These are phyloP conservation scores for Choloepus didactylus DNA, from an alignment of 2,797 vertebrate species.

Conservation along the genomic window DNA sequence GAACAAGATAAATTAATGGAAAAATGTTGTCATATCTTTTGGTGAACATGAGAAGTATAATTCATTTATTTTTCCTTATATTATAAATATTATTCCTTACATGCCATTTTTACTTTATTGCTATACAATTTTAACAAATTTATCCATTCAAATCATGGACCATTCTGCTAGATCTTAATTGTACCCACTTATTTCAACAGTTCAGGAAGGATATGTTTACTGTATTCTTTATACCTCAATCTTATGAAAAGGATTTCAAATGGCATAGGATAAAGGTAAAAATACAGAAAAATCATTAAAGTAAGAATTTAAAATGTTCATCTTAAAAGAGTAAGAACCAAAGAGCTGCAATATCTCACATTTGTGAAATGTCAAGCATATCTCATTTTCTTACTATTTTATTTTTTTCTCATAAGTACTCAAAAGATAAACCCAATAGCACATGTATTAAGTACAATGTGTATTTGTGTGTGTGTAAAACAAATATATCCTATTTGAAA, in stretches of 20 bases:
- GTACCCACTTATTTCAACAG: background rate
- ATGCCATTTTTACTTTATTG: background rate
- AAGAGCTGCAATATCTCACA: background rate
- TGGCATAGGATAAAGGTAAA: constrained; percentile 22
- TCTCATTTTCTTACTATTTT: background rate
- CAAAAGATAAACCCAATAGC: background rate
- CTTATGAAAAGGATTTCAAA: background rate
- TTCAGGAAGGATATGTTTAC: background rate
- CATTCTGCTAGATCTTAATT: constrained; percentile 33
- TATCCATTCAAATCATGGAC: background rate
- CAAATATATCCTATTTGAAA: constrained; percentile 11
- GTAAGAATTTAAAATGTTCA: background rate
- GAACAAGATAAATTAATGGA: background rate
- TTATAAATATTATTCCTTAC: background rate
- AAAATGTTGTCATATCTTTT: background rate
- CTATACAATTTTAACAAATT: background rate
- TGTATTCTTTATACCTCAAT: constrained; percentile 4
- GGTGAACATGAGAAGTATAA: background rate
- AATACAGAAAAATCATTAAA: constrained; percentile 9
- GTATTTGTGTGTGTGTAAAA: background rate
- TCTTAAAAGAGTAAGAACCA: background rate
- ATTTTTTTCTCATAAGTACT: background rate
- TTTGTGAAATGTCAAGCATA: constrained; percentile 6
- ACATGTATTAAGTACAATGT: background rate
- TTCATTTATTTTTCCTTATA: constrained; percentile 2